Evolutionary conservation across 2,888 invertebrate genomes (phyloP).

Genomic region (Hypselothyrea guttata): DNA sequence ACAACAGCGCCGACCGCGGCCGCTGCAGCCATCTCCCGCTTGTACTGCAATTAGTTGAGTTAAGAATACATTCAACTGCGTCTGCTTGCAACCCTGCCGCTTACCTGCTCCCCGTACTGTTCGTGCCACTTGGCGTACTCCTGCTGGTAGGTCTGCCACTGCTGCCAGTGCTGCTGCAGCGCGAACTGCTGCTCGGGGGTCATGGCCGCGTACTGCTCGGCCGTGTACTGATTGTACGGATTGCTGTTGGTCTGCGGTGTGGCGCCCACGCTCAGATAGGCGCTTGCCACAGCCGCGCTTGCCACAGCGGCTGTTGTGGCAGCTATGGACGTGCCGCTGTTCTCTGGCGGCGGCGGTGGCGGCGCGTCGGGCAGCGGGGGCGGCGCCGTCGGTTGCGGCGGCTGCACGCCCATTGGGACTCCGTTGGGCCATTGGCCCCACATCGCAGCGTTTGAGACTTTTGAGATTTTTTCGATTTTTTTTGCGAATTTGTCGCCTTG

Average conservation of each 20-base stretch:
- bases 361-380: conserved; percentile 70
- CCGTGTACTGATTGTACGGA: conserved; percentile 76
- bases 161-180: conserved; percentile 82
- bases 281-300: background rate
- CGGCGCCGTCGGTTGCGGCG: conserved; percentile 66
- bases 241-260: conserved; percentile 37
- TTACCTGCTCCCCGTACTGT: conserved; percentile 82
- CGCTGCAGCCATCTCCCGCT: conserved; percentile 80
- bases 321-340: too few species aligned
- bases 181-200: conserved; percentile 81
- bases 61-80: background rate
- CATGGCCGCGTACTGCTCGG: conserved; percentile 80
- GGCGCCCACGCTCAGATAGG: conserved; percentile 3
- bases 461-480: background rate
- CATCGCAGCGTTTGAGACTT: conserved; percentile 49
- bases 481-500: conserved; percentile 7
- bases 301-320: background rate
- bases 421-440: conserved; percentile 80
- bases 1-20: conserved; percentile 10
- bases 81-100: background rate
- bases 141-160: conserved; percentile 82
- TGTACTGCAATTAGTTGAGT: conserved; percentile 70
- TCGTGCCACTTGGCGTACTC: conserved; percentile 82
- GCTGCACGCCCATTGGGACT: conserved; percentile 45
- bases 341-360: conserved; percentile 60